Evolutionary conservation across 30 jellyfish, hydroid and myxozoan genomes (phyloP).

Genomic region (Rhopilema esculentum): DNA sequence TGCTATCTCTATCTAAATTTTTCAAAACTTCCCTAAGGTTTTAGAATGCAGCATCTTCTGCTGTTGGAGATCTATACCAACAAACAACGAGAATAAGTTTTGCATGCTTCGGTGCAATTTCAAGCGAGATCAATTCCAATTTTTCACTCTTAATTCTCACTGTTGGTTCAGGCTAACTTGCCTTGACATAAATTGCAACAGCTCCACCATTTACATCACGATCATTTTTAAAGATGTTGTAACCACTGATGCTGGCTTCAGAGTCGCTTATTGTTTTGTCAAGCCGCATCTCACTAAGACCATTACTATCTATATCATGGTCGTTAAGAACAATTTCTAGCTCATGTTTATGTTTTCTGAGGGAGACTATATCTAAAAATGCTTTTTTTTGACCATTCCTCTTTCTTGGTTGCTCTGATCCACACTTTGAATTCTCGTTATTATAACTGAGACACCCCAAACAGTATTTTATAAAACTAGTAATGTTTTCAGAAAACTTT

Average conservation of each 20-base stretch:
- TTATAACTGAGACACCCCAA: no score
- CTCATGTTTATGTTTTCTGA: slow-evolving; percentile 7
- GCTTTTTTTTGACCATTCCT: neutral
- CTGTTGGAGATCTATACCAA: slow-evolving; percentile 17
- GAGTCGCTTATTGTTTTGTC: no score
- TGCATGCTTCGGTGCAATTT: slow-evolving; percentile 1
- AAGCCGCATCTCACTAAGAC: slow-evolving; percentile 10
- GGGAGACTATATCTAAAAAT: neutral
- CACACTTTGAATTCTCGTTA: slow-evolving; percentile 1
- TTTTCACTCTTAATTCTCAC: neutral
- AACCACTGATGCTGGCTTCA: slow-evolving; percentile 17
- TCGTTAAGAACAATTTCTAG: no score
- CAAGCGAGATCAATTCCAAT: slow-evolving; percentile 12
- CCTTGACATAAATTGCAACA: slow-evolving; percentile 1
- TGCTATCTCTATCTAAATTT: neutral
- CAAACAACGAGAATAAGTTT: slow-evolving; percentile 1
- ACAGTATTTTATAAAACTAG: no score
- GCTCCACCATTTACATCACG: slow-evolving; percentile 9
- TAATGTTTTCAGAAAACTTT: no score
- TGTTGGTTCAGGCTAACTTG: slow-evolving; percentile 3
- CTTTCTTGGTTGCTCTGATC: slow-evolving; percentile 3
- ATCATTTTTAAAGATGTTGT: slow-evolving; percentile 12
- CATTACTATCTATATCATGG: no score
- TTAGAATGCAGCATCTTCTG: neutral
- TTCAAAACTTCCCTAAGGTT: neutral